phyloP scores from a whole-genome alignment of 2,797 vertebrate genomes.

The Orestias chungarensis region DNA sequence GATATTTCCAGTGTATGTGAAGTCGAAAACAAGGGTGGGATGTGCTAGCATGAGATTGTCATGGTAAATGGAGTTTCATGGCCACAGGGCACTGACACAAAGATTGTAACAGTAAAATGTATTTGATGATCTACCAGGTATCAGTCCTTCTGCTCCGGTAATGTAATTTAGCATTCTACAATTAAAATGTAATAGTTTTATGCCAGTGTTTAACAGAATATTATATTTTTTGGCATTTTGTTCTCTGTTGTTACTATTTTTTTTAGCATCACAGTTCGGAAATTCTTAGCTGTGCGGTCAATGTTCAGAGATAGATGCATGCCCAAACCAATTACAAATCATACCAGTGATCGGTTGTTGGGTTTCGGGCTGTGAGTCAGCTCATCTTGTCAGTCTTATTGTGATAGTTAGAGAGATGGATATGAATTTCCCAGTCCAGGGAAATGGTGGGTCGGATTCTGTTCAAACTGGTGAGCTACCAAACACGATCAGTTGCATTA shows the following conservation, averaged over 20 bases:
- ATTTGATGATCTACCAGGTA: not conserved
- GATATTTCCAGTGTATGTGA: not conserved
- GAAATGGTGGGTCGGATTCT: not conserved
- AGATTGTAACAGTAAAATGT: not conserved
- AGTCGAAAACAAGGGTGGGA: not conserved
- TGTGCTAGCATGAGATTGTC: not conserved
- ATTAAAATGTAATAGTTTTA: too few relatives aligned
- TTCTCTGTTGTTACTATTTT: too few relatives aligned
- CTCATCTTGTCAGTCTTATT: not conserved
- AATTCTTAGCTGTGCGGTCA: not conserved
- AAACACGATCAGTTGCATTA: not conserved
- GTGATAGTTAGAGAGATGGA: not conserved
- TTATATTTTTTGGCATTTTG: too few relatives aligned
- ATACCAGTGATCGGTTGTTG: not conserved
- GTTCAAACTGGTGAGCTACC: not conserved
- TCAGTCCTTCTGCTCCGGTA: too few relatives aligned
- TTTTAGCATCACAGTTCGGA: not conserved
- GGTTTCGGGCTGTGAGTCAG: not conserved
- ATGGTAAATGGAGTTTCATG: not conserved
- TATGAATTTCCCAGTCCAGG: not conserved
- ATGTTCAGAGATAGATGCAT: not conserved
- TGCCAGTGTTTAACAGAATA: too few relatives aligned
- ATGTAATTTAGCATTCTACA: too few relatives aligned
- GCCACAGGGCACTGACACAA: not conserved
- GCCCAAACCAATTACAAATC: not conserved